Evolutionary conservation across 2,888 invertebrate genomes (phyloP).

Genomic region (Yponomeuta malinellus): DNA sequence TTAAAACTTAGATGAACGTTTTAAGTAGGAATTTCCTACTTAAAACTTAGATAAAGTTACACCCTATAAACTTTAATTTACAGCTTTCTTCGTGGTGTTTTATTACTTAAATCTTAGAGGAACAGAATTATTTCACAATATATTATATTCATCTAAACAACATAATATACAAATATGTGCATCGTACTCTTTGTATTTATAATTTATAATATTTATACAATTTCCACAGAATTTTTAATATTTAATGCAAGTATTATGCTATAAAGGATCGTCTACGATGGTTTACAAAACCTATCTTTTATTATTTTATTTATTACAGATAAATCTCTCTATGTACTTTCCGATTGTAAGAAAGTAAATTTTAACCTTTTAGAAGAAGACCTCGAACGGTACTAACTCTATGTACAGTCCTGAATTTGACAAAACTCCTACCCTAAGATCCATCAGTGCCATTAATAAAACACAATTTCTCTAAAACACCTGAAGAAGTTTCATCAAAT

Average conservation of each 20-base stretch:
- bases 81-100: not conserved
- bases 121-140: not conserved
- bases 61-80: not conserved
- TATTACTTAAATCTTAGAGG: not conserved
- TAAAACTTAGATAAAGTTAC: not conserved
- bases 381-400: no score
- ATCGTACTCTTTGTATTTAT: not conserved
- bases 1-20: no score
- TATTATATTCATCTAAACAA: not conserved
- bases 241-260: not conserved
- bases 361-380: no score
- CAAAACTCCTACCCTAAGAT: no score
- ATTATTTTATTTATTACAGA: no score
- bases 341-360: no score
- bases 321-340: no score
- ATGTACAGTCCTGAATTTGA: no score
- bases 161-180: constrained; percentile 3
- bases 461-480: no score
- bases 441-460: no score
- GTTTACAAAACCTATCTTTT: not conserved
- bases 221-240: not conserved
- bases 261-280: not conserved
- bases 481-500: no score
- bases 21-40: not conserved
- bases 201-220: not conserved